Evolutionary conservation across 2,113 vertebrate genomes (phyloP).

Genomic region (Rhinolophus sinicus): DNA sequence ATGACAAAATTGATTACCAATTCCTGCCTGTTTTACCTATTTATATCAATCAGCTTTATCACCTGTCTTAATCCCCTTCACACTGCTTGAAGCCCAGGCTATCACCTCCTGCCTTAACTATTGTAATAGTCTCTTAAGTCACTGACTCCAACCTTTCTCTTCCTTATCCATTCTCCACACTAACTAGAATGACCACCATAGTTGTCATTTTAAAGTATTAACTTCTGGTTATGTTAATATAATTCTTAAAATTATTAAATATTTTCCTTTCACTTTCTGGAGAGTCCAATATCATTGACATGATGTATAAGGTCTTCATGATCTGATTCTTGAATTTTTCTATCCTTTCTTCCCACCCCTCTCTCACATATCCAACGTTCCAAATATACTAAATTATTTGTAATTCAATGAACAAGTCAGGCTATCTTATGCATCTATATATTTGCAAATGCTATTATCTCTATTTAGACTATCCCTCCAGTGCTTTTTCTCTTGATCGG

Average conservation of each 20-base stretch:
- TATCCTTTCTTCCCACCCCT: neutral
- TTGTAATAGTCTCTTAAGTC: neutral
- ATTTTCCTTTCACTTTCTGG: neutral
- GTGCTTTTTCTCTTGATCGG: neutral
- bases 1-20: neutral
- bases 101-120: neutral
- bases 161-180: neutral
- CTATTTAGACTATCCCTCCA: neutral
- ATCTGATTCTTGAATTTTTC: neutral
- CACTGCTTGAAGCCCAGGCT: neutral
- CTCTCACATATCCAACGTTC: neutral
- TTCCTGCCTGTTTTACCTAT: neutral
- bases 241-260: neutral
- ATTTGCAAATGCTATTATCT: neutral
- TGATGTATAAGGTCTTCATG: neutral
- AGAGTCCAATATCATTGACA: neutral
- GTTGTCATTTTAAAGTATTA: neutral
- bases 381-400: neutral
- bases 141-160: neutral
- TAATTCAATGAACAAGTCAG: neutral
- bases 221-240: neutral
- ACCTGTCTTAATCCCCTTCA: neutral
- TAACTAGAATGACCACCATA: neutral
- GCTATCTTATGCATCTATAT: neutral
- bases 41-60: neutral